These are phyloP conservation scores for Pararge aegeria DNA, from an alignment of 1,140 invertebrate species.

Conservation along the genomic window DNA sequence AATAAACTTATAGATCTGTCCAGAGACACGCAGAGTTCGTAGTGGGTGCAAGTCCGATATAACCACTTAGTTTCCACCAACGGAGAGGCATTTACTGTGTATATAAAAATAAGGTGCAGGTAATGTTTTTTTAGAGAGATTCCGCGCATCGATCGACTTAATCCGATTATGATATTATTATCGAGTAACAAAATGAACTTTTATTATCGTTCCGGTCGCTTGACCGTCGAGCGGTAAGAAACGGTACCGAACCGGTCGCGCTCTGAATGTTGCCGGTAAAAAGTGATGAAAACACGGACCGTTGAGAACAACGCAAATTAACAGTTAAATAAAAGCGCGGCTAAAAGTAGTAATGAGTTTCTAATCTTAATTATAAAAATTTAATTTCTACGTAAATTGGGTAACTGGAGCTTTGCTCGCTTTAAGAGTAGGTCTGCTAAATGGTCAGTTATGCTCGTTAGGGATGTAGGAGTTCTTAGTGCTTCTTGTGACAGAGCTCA, in stretches of 20 bases:
- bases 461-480: too few relatives aligned
- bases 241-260: slow-evolving; percentile 56
- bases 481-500: too few relatives aligned
- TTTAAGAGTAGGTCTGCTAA: too few relatives aligned
- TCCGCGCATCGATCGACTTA: slow-evolving; percentile 14
- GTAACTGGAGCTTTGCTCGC: background rate
- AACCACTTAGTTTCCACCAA: too few relatives aligned
- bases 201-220: slow-evolving; percentile 52
- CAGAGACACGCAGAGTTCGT: too few relatives aligned
- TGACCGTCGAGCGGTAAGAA: slow-evolving; percentile 34
- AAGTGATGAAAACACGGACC: slow-evolving; percentile 31
- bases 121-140: background rate
- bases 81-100: too few relatives aligned
- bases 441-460: too few relatives aligned
- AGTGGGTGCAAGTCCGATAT: too few relatives aligned
- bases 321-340: slow-evolving; percentile 15
- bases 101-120: too few relatives aligned
- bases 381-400: background rate
- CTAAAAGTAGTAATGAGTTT: background rate
- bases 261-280: slow-evolving; percentile 53
- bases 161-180: slow-evolving; percentile 24
- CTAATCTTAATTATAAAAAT: background rate
- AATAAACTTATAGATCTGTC: too few relatives aligned
- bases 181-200: slow-evolving; percentile 44
- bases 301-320: slow-evolving; percentile 19